Conservation (phyloP, 2,113 vertebrate species). For the Pleuronectes platessa region DNA sequence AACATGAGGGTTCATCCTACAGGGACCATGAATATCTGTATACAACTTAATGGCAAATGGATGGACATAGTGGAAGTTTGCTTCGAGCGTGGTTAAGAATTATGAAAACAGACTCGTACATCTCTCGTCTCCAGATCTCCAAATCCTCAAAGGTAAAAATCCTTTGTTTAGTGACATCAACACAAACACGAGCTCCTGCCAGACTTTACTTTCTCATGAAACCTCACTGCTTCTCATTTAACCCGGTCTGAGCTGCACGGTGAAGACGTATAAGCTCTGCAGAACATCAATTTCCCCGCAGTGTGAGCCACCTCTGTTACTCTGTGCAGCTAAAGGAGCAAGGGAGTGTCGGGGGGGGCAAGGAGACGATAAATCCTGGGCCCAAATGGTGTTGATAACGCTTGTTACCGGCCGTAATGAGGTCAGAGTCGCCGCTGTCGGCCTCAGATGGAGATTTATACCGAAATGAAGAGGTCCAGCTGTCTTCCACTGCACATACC, state of each 20-base stretch:
- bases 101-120: no score
- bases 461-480: slow-evolving; percentile 63
- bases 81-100: no score
- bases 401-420: slow-evolving; percentile 76
- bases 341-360: slow-evolving; percentile 4
- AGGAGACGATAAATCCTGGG: slow-evolving; percentile 72
- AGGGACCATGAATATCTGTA: not conserved
- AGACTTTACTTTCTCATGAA: not conserved
- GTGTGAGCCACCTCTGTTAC: not conserved
- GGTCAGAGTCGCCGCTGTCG: slow-evolving; percentile 77
- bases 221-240: not conserved
- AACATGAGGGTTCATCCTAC: no score
- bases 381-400: slow-evolving; percentile 65
- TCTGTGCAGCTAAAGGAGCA: not conserved
- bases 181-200: not conserved
- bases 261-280: not conserved
- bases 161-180: not conserved
- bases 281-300: not conserved
- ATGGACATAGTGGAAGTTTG: not conserved
- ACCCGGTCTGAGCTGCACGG: not conserved
- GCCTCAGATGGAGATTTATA: slow-evolving; percentile 79
- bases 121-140: no score
- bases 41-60: no score
- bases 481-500: slow-evolving; percentile 54
- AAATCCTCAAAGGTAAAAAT: not conserved